Percentiles rank a stretch among this genome's conserved stretches.
These are phyloP conservation scores for Enteromius radiatus DNA, from an alignment of 2,797 vertebrate genomes.

Conservation along the genomic window DNA sequence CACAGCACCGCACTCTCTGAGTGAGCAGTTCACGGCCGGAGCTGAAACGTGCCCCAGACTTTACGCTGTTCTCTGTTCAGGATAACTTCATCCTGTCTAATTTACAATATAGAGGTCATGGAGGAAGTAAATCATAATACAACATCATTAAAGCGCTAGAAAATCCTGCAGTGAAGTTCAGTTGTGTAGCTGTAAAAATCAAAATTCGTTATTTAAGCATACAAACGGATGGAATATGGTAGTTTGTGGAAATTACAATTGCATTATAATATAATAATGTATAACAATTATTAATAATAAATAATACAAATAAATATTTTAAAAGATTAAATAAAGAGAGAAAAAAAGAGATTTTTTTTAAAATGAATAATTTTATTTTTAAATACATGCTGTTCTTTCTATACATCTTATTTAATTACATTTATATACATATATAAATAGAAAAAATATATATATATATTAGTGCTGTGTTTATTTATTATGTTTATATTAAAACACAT, in stretches of 20 bases:
- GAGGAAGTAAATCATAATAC: background rate
- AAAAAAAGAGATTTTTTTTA: background rate
- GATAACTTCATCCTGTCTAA: background rate
- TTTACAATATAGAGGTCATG: background rate
- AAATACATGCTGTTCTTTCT: background rate
- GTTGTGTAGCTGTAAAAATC: background rate
- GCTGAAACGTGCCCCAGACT: background rate
- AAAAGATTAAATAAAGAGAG: too few species aligned
- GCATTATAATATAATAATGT: background rate
- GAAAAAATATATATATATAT: too few species aligned
- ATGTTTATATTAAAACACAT: too few species aligned
- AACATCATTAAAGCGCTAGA: background rate
- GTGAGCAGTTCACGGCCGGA: slow-evolving; percentile 9
- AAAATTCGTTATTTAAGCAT: background rate
- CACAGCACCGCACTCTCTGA: background rate
- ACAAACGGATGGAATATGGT: background rate
- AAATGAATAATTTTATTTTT: background rate
- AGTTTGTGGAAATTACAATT: background rate
- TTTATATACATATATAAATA: too few species aligned
- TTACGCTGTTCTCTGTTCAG: background rate
- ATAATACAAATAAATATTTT: too few species aligned
- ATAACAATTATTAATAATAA: background rate
- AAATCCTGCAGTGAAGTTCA: background rate
- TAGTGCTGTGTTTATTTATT: too few species aligned
- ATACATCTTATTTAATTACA: too few species aligned